Percentiles rank a stretch among this genome's conserved stretches.
These are phyloP conservation scores for Pollachius pollachius DNA, from an alignment of 2,113 vertebrate species.

Conservation along the genomic window DNA sequence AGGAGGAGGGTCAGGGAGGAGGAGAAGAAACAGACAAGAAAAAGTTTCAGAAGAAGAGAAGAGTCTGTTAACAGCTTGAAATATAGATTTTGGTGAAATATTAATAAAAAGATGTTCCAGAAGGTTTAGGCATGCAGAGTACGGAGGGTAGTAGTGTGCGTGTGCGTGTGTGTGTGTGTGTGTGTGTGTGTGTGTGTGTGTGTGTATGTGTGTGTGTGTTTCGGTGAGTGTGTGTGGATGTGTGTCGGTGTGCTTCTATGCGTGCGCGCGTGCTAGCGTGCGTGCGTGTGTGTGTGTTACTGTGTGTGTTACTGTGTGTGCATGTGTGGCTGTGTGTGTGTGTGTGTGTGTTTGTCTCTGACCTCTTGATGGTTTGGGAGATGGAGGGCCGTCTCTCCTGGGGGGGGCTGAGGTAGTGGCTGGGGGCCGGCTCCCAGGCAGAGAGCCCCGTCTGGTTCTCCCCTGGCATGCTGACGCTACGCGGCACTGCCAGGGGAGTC, in stretches of 20 bases:
- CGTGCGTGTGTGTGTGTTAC: too few relatives aligned
- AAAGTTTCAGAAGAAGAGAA: background rate
- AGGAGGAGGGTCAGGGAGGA: slow-evolving; percentile 22
- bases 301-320: too few relatives aligned
- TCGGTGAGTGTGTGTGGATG: too few relatives aligned
- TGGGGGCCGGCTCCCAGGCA: slow-evolving; percentile 54
- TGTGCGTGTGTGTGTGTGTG: background rate
- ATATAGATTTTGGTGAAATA: background rate
- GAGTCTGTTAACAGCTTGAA: background rate
- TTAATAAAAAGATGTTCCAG: background rate
- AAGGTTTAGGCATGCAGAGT: background rate
- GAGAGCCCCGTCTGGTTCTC: slow-evolving; percentile 75
- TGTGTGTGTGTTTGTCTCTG: background rate
- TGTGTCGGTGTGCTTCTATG: too few relatives aligned
- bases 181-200: slow-evolving; percentile 6
- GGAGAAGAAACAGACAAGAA: slow-evolving; percentile 22
- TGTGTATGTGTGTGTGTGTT: background rate
- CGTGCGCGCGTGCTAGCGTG: too few relatives aligned
- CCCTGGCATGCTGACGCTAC: slow-evolving; percentile 89
- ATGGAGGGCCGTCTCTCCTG: slow-evolving; percentile 85
- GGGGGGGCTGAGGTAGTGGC: slow-evolving; percentile 72
- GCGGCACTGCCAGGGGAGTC: slow-evolving; percentile 67
- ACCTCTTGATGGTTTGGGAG: slow-evolving; percentile 94
- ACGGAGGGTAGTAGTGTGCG: too few relatives aligned
- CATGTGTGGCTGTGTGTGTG: too few relatives aligned